A percentile compares a stretch with the other conserved stretches of the same genome.
phyloP scores from a whole-genome alignment of 2,888 invertebrate genomes.

The Hypomecis atomaria region DNA sequence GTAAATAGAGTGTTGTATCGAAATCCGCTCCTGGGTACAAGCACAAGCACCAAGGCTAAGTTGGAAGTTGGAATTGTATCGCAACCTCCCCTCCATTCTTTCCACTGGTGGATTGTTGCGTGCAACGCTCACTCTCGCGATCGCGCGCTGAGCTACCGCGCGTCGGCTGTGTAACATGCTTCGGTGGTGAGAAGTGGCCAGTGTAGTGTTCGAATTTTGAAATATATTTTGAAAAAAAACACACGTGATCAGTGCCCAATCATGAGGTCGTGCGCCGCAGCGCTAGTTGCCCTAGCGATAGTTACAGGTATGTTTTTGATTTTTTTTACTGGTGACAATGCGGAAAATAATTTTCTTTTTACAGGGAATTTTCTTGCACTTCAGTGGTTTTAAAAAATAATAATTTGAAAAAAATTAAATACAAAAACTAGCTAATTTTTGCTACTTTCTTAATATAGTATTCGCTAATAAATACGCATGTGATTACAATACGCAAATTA shows the following conservation, averaged over 20 bases:
- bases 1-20: conserved; percentile 27
- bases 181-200: conserved; percentile 75
- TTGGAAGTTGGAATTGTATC: conserved; percentile 50
- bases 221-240: conserved; percentile 53
- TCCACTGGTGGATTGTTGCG: conserved; percentile 49
- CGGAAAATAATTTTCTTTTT: conserved; percentile 16
- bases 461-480: neutral
- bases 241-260: conserved; percentile 63
- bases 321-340: neutral
- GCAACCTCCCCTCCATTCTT: conserved; percentile 63
- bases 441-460: neutral
- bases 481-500: too few species aligned
- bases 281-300: conserved; percentile 67
- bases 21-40: conserved; percentile 22
- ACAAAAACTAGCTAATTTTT: too few species aligned
- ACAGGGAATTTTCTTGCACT: conserved; percentile 9
- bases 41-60: conserved; percentile 23
- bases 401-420: too few species aligned
- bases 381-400: too few species aligned
- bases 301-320: conserved; percentile 65
- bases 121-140: conserved; percentile 63
- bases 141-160: conserved; percentile 78
- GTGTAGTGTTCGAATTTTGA: conserved; percentile 72
- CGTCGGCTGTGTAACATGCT: conserved; percentile 70
- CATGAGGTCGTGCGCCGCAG: conserved; percentile 75